Evolutionary conservation across 2,888 invertebrate genomes (phyloP).

Genomic region (Polymixis flavicincta): DNA sequence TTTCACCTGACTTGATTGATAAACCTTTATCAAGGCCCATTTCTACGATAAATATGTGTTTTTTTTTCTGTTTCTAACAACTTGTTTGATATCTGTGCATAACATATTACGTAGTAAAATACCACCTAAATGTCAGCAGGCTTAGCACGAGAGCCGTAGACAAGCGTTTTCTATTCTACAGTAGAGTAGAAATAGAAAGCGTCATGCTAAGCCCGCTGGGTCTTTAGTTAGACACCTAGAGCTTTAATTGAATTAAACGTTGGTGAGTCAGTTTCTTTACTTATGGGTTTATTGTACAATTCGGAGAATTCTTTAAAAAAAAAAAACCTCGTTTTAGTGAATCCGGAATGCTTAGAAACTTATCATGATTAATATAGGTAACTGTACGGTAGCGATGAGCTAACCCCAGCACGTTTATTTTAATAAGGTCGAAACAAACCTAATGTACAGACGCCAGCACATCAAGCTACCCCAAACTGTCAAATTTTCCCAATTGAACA

Average conservation of each 20-base stretch:
- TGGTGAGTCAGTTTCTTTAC: background rate
- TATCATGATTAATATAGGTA: constrained; percentile 13
- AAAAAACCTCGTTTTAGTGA: background rate
- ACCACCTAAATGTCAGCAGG: no score
- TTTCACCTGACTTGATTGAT: constrained; percentile 57
- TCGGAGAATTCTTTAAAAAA: background rate
- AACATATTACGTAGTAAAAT: constrained; percentile 3
- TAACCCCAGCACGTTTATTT: background rate
- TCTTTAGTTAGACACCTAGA: background rate
- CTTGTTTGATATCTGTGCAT: background rate
- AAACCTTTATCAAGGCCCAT: constrained; percentile 45
- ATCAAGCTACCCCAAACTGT: no score
- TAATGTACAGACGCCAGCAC: no score
- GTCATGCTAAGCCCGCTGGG: no score
- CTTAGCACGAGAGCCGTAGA: no score
- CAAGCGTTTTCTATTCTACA: no score
- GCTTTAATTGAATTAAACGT: background rate
- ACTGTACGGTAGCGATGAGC: constrained; percentile 2
- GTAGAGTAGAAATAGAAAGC: no score
- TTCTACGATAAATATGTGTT: background rate
- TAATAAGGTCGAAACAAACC: no score
- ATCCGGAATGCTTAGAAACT: constrained; percentile 5
- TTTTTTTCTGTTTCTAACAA: background rate
- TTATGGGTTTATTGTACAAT: background rate
- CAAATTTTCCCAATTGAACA: no score